These are phyloP conservation scores for Dione juno DNA, from an alignment of 2,888 invertebrate species.

Conservation along the genomic window DNA sequence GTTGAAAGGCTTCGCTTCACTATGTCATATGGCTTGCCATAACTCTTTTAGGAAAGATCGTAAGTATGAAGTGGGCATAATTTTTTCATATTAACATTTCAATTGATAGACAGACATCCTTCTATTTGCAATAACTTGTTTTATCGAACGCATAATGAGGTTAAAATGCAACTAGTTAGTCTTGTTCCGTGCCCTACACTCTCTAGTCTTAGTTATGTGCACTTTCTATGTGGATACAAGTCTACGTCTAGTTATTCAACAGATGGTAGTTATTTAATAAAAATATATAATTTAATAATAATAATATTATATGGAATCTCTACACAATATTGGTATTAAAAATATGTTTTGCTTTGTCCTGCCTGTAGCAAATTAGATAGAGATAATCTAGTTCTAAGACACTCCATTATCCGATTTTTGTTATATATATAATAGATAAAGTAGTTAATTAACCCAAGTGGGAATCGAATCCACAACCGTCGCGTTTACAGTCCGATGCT, in stretches of 20 bases:
- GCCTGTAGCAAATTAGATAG: too few relatives aligned
- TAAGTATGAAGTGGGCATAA: constrained; percentile 56
- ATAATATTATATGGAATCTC: too few relatives aligned
- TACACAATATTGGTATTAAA: too few relatives aligned
- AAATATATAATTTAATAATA: too few relatives aligned
- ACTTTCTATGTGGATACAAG: constrained; percentile 27
- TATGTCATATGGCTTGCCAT: constrained; percentile 78
- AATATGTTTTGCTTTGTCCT: too few relatives aligned
- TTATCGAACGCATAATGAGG: constrained; percentile 22
- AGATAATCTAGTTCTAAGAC: too few relatives aligned
- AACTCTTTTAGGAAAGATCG: constrained; percentile 72
- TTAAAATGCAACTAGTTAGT: constrained; percentile 33
- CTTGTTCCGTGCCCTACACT: constrained; percentile 18
- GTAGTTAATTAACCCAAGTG: too few relatives aligned
- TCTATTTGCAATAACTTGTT: constrained; percentile 28
- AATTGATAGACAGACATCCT: constrained; percentile 20
- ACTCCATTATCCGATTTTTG: too few relatives aligned
- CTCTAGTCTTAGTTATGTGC: constrained; percentile 18
- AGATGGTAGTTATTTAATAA: too few relatives aligned
- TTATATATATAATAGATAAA: too few relatives aligned
- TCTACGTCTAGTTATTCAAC: background rate
- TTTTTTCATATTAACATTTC: background rate
- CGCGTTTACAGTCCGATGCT: too few relatives aligned
- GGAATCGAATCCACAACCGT: too few relatives aligned
- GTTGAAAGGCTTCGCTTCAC: constrained; percentile 73